phyloP scores from a whole-genome alignment of 1,140 invertebrate species.

The Zaprionus kolodkinae region DNA sequence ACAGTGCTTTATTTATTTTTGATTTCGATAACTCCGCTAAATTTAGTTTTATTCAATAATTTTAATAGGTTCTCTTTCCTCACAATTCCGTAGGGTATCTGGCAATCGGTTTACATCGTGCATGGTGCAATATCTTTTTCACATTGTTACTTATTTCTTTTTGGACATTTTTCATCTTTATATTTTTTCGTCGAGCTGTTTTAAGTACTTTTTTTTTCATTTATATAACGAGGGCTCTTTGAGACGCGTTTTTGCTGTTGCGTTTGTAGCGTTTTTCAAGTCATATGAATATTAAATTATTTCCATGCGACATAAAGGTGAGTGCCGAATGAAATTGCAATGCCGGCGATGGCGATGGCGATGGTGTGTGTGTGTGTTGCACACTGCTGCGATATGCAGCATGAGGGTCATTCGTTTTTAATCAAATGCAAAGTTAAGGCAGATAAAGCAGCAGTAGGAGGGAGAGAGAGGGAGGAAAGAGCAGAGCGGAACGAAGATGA shows the following conservation, averaged over 20 bases:
- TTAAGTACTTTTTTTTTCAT: conserved; percentile 48
- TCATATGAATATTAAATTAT: conserved; percentile 71
- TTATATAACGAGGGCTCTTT: conserved; percentile 56
- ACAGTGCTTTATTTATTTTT: too few relatives aligned
- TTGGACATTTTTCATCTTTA: not conserved
- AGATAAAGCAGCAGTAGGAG: not conserved
- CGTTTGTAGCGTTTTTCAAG: conserved; percentile 54
- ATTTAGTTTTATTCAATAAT: too few relatives aligned
- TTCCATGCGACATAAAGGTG: conserved; percentile 31
- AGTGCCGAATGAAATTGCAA: conserved; percentile 23
- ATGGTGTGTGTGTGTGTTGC: not conserved
- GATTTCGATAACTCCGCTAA: too few relatives aligned
- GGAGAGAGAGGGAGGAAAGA: not conserved
- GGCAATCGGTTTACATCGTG: not conserved
- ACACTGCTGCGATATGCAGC: conserved; percentile 43
- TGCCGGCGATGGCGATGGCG: too few relatives aligned
- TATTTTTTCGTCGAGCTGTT: conserved; percentile 3
- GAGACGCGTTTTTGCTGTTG: conserved; percentile 32
- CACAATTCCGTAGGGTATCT: conserved; percentile 3
- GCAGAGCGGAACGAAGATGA: conserved; percentile 8
- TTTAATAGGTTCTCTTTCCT: too few relatives aligned
- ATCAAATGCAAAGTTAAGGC: conserved; percentile 72
- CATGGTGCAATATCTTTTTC: not conserved
- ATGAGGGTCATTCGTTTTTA: conserved; percentile 63
- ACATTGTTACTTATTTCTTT: conserved; percentile 16